phyloP scores from a whole-genome alignment of 92 coral and sea anemone genomes.

The Bergia sp. region DNA sequence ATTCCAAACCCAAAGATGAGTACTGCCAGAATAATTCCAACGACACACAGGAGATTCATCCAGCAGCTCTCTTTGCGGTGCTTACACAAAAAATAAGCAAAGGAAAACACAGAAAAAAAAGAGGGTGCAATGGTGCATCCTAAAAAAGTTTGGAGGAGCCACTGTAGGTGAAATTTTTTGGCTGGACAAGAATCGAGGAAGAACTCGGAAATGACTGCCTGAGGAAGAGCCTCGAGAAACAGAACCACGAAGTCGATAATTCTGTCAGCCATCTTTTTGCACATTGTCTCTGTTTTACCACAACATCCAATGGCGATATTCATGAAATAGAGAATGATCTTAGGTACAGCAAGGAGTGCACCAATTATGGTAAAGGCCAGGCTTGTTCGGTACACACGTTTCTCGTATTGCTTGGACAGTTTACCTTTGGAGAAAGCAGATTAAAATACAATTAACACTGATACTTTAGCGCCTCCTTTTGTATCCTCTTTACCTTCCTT shows the following conservation, averaged over 20 bases:
- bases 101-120: not conserved
- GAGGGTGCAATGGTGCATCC: conserved; percentile 18
- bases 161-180: not conserved
- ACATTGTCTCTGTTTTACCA: not conserved
- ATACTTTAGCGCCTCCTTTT: too few relatives aligned
- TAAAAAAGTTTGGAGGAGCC: conserved; percentile 5
- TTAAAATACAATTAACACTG: too few relatives aligned
- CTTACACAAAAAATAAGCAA: not conserved
- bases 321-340: not conserved
- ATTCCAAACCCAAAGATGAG: too few relatives aligned
- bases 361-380: conserved; percentile 12
- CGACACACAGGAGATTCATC: too few relatives aligned
- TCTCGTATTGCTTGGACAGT: not conserved
- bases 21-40: too few relatives aligned
- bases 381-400: conserved; percentile 7
- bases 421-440: not conserved
- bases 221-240: conserved; percentile 2
- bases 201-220: conserved; percentile 19
- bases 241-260: not conserved
- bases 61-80: not conserved
- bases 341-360: not conserved
- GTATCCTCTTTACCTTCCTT: too few relatives aligned
- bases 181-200: not conserved
- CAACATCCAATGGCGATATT: not conserved
- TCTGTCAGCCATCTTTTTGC: not conserved